Percentiles rank a stretch among this genome's conserved stretches.
These are phyloP conservation scores for Hololepta plana DNA, from an alignment of 2,888 invertebrate species.

Conservation along the genomic window DNA sequence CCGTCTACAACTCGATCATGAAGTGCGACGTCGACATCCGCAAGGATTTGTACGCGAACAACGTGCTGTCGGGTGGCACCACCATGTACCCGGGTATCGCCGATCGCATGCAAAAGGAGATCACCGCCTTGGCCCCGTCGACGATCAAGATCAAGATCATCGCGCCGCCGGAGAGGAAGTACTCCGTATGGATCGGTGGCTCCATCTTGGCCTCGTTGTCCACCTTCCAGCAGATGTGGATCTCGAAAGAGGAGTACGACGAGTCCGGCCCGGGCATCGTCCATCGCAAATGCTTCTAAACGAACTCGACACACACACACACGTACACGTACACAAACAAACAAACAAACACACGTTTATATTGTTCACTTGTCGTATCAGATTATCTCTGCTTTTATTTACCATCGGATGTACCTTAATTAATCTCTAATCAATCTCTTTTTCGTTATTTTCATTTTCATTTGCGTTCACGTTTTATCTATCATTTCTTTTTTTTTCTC, in stretches of 20 bases:
- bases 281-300: too few relatives aligned
- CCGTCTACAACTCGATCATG: slow-evolving; percentile 94
- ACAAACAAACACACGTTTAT: too few relatives aligned
- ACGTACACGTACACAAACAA: too few relatives aligned
- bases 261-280: too few relatives aligned
- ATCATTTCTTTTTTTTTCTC: too few relatives aligned
- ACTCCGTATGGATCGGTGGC: slow-evolving; percentile 90
- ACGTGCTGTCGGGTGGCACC: slow-evolving; percentile 84
- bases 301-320: too few relatives aligned
- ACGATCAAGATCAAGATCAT: slow-evolving; percentile 91
- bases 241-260: slow-evolving; percentile 93
- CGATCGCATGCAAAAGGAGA: slow-evolving; percentile 85
- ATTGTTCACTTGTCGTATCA: too few relatives aligned
- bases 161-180: slow-evolving; percentile 84
- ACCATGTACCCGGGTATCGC: slow-evolving; percentile 93
- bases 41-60: slow-evolving; percentile 92
- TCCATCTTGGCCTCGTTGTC: slow-evolving; percentile 80
- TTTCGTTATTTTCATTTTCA: too few relatives aligned
- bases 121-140: slow-evolving; percentile 76
- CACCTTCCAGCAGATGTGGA: slow-evolving; percentile 93
- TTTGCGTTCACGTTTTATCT: too few relatives aligned
- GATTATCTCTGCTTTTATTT: too few relatives aligned
- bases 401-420: too few relatives aligned
- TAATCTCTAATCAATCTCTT: too few relatives aligned
- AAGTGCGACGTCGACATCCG: slow-evolving; percentile 91